phyloP scores from a whole-genome alignment of 1,140 invertebrate species.

The Eufriesea mexicana region DNA sequence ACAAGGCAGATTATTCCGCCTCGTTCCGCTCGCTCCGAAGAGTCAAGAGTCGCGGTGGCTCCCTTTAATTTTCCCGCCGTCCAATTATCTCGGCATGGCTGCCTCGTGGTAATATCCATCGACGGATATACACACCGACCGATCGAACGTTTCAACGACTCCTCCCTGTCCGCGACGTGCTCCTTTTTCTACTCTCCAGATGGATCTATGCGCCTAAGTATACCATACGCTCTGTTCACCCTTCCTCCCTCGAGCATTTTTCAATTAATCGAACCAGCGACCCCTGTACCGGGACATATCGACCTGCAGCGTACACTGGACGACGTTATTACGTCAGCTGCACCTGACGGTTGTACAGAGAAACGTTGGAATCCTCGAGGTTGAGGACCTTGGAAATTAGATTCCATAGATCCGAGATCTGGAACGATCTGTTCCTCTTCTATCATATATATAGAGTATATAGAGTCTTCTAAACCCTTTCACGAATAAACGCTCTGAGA shows the following conservation, averaged over 20 bases:
- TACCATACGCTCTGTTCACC: not conserved
- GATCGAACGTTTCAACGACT: conserved; percentile 73
- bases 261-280: conserved; percentile 19
- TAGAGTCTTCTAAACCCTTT: too few relatives aligned
- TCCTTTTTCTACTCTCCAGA: not conserved
- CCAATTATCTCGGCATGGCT: conserved; percentile 71
- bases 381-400: too few relatives aligned
- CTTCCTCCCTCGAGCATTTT: not conserved
- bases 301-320: not conserved
- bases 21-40: conserved; percentile 65
- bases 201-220: conserved; percentile 13
- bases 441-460: too few relatives aligned
- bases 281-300: too few relatives aligned
- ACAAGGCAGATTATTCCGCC: conserved; percentile 72
- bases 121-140: conserved; percentile 57
- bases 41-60: conserved; percentile 58
- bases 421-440: too few relatives aligned
- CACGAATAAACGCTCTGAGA: too few relatives aligned
- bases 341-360: not conserved
- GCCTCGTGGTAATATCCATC: conserved; percentile 62
- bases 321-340: not conserved
- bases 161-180: conserved; percentile 7
- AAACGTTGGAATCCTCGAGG: too few relatives aligned
- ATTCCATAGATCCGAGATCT: too few relatives aligned
- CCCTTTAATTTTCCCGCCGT: conserved; percentile 76